Conservation (phyloP, 1,140 invertebrate genomes). For the Musca domestica region DNA sequence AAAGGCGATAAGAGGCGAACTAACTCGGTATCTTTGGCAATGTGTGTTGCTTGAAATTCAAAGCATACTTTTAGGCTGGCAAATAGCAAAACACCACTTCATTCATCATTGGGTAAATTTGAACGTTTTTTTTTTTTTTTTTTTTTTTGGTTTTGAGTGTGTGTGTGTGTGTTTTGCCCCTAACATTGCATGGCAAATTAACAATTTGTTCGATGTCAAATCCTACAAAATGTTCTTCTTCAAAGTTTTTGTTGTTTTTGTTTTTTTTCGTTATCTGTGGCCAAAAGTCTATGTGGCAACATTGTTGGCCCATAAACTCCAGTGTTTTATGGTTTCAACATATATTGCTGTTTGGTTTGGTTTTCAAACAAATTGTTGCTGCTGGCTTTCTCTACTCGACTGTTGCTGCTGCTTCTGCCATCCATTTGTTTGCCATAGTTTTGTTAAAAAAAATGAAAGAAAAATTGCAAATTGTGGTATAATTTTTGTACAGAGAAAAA, state of each 20-base stretch:
- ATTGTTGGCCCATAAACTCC: background rate
- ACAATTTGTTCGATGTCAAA: constrained; percentile 6
- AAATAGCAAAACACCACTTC: background rate
- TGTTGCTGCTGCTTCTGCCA: too few species aligned
- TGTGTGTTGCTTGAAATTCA: background rate
- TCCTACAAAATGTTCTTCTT: background rate
- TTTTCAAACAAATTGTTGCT: too few species aligned
- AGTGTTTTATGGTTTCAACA: too few species aligned
- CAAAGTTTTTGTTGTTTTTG: too few species aligned
- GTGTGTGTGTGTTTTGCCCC: too few species aligned
- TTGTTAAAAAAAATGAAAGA: too few species aligned
- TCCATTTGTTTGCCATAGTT: too few species aligned
- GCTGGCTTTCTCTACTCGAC: too few species aligned
- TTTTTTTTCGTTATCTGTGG: background rate
- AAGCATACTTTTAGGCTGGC: background rate
- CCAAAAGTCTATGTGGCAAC: background rate
- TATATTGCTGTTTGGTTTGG: too few species aligned
- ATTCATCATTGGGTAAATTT: background rate
- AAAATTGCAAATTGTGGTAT: too few species aligned
- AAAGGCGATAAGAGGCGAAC: too few species aligned
- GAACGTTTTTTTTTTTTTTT: background rate
- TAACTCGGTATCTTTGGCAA: background rate
- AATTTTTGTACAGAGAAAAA: too few species aligned
- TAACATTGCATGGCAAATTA: background rate
- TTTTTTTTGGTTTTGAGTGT: background rate